Percentiles rank a stretch among this genome's conserved stretches.
phyloP scores from a whole-genome alignment of 2,888 invertebrate species.

The Gnatocerus cornutus region DNA sequence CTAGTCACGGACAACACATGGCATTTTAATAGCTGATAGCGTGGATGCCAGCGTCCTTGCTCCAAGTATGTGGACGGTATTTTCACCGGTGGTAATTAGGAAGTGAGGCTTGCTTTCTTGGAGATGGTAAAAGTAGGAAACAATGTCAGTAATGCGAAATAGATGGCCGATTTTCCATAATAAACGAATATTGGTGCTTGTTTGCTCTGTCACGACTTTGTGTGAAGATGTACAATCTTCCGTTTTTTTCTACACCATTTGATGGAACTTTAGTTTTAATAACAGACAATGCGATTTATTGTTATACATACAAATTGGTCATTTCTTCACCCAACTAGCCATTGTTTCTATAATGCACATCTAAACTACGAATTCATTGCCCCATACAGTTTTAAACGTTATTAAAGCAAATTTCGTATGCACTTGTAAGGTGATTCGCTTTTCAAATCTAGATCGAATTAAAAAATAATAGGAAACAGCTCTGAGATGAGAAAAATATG shows the following conservation, averaged over 20 bases:
- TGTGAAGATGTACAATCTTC: no score
- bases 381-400: no score
- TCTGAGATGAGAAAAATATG: neutral
- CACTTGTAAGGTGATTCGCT: no score
- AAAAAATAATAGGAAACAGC: no score
- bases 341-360: no score
- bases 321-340: neutral
- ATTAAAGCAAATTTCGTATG: no score
- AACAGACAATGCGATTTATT: no score
- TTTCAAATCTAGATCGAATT: no score
- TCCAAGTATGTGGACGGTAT: slow-evolving; percentile 26
- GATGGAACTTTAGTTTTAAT: no score
- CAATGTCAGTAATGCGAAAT: neutral
- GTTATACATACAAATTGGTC: no score
- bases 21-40: slow-evolving; percentile 27
- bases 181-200: neutral
- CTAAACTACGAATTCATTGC: no score
- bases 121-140: neutral
- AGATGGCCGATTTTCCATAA: neutral
- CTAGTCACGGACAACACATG: slow-evolving; percentile 23
- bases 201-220: neutral
- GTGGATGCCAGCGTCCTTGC: slow-evolving; percentile 16
- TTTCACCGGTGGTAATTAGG: slow-evolving; percentile 19
- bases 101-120: neutral
- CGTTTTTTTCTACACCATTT: no score